Conservation (phyloP, 2,888 invertebrate genomes). For the Alviniconcha strummeri region DNA sequence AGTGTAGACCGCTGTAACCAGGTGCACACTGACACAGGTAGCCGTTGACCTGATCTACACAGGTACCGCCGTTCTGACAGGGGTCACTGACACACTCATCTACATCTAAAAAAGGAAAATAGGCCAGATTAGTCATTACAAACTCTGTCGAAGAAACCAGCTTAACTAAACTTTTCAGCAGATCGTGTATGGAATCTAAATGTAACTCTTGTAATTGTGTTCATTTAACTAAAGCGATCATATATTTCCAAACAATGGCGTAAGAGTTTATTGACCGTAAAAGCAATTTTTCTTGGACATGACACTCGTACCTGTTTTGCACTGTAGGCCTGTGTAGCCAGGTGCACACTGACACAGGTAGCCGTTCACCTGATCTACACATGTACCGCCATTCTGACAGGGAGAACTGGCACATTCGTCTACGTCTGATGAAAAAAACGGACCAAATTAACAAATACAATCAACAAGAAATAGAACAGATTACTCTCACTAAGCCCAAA, state of each 20-base stretch:
- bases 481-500: no score
- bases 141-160: no score
- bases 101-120: neutral
- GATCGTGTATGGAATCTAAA: no score
- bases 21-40: constrained; percentile 20
- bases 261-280: no score
- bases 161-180: no score
- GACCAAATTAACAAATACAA: no score
- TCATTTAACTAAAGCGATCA: no score
- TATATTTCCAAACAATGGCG: no score
- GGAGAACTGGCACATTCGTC: constrained; percentile 9
- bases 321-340: constrained; percentile 3
- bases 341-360: constrained; percentile 13
- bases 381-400: constrained; percentile 7
- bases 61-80: constrained; percentile 21
- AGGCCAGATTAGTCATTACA: no score
- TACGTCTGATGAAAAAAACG: constrained; percentile 7
- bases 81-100: constrained; percentile 8
- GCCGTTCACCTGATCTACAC: constrained; percentile 7
- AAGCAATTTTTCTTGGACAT: no score
- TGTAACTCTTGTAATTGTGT: no score
- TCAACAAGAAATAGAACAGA: no score
- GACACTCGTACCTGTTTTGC: neutral
- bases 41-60: constrained; percentile 19
- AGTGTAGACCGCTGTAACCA: neutral